phyloP scores from a whole-genome alignment of 2,797 vertebrate species.

The Ptychadena robeensis region DNA sequence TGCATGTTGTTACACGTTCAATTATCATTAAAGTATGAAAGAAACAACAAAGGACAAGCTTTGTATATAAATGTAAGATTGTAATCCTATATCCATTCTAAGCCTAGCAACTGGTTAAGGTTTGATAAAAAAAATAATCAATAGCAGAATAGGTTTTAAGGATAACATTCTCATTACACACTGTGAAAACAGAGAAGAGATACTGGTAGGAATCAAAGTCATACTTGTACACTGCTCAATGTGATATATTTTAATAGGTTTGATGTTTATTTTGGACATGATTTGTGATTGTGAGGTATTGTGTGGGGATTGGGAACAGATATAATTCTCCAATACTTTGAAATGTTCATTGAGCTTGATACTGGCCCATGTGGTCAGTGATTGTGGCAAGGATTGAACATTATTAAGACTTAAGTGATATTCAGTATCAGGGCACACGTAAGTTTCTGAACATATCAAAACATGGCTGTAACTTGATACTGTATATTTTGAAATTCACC shows the following conservation, averaged over 20 bases:
- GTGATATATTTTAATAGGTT: conserved; percentile 53
- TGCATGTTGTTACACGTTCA: too few species aligned
- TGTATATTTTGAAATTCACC: conserved; percentile 30
- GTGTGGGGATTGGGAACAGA: not conserved
- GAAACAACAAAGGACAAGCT: too few species aligned
- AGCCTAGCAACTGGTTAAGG: conserved; percentile 3
- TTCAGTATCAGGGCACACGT: conserved; percentile 9
- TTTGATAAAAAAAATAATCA: conserved; percentile 28
- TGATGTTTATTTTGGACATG: conserved; percentile 45
- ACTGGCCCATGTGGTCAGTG: conserved; percentile 20
- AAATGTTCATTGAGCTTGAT: conserved; percentile 35
- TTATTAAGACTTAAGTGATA: conserved; percentile 36
- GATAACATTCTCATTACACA: conserved; percentile 11
- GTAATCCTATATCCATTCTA: not conserved
- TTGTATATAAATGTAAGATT: too few species aligned
- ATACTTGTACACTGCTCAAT: conserved; percentile 34
- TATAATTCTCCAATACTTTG: conserved; percentile 21
- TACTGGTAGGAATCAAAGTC: conserved; percentile 17
- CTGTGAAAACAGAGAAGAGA: conserved; percentile 21
- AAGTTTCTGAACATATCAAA: conserved; percentile 41
- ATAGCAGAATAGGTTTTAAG: conserved; percentile 23
- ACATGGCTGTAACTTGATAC: conserved; percentile 22
- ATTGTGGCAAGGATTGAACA: conserved; percentile 16
- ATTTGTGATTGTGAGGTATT: conserved; percentile 28
- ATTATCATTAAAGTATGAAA: too few species aligned